phyloP scores from a whole-genome alignment of 2,888 invertebrate species.

The Zaprionus lineosus region DNA sequence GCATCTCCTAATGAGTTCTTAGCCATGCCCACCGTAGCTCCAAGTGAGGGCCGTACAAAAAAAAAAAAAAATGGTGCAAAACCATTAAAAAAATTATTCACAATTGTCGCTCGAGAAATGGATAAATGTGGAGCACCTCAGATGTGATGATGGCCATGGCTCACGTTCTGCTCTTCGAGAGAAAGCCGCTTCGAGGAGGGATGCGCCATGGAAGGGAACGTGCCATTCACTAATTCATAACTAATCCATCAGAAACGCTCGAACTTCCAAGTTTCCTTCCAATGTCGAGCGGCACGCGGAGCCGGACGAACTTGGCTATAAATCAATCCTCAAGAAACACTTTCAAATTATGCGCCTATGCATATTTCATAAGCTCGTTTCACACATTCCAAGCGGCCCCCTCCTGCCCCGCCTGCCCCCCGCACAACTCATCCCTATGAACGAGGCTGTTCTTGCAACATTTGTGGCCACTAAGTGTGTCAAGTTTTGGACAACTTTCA shows the following conservation, averaged over 20 bases:
- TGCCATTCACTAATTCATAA: too few relatives aligned
- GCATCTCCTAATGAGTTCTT: constrained; percentile 59
- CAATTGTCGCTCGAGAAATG: constrained; percentile 29
- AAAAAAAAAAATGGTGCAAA: constrained; percentile 38
- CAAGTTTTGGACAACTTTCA: constrained; percentile 55
- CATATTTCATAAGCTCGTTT: constrained; percentile 39
- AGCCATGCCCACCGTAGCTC: constrained; percentile 46
- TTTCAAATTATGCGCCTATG: constrained; percentile 23
- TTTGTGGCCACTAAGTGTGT: constrained; percentile 53
- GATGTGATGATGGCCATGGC: constrained; percentile 27
- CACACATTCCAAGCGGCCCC: constrained; percentile 31
- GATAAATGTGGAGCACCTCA: constrained; percentile 43
- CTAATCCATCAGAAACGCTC: too few relatives aligned
- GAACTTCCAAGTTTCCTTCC: too few relatives aligned
- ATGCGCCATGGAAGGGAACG: too few relatives aligned
- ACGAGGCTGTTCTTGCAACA: too few relatives aligned
- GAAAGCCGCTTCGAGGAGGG: too few relatives aligned
- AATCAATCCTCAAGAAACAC: constrained; percentile 7
- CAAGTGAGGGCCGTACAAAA: constrained; percentile 46
- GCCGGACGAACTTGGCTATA: too few relatives aligned
- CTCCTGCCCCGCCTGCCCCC: too few relatives aligned
- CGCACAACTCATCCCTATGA: too few relatives aligned
- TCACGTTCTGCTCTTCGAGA: too few relatives aligned
- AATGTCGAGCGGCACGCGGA: too few relatives aligned
- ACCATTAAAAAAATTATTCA: constrained; percentile 50